These are phyloP conservation scores for Dexiosoma caninum DNA, from an alignment of 2,888 invertebrate genomes.

Conservation along the genomic window DNA sequence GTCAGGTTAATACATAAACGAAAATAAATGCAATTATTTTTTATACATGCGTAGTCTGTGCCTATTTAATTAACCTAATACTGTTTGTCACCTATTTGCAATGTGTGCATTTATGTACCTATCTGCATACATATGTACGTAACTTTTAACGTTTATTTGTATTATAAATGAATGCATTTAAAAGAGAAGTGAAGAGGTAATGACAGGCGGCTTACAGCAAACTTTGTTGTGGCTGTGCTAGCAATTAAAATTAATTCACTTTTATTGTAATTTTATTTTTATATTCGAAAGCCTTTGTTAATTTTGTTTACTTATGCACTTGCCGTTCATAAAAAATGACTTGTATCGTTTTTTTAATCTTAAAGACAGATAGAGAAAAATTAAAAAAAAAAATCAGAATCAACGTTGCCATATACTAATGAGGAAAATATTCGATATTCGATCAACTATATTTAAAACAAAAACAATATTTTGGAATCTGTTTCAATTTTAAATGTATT, in stretches of 20 bases:
- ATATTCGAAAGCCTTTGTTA: conserved; percentile 12
- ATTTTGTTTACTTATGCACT: conserved; percentile 35
- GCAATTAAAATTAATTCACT: conserved; percentile 57
- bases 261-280: conserved; percentile 49
- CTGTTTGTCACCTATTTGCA: conserved; percentile 32
- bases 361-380: background rate
- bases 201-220: conserved; percentile 23
- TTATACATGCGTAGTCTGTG: background rate
- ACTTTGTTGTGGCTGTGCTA: conserved; percentile 49
- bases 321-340: conserved; percentile 23
- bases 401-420: no score
- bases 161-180: conserved; percentile 13
- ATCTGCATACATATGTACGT: background rate
- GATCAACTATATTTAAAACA: no score
- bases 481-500: no score
- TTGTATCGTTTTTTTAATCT: conserved; percentile 17
- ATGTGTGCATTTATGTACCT: no score
- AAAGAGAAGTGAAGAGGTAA: background rate
- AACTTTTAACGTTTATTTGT: conserved; percentile 27
- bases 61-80: conserved; percentile 6
- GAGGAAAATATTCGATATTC: no score
- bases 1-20: no score
- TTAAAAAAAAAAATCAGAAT: no score
- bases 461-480: no score
- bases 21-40: no score